Percentiles rank a stretch among this genome's conserved stretches.
These are phyloP conservation scores for Hemitrygon akajei DNA, from an alignment of 2,797 vertebrate genomes.

Conservation along the genomic window DNA sequence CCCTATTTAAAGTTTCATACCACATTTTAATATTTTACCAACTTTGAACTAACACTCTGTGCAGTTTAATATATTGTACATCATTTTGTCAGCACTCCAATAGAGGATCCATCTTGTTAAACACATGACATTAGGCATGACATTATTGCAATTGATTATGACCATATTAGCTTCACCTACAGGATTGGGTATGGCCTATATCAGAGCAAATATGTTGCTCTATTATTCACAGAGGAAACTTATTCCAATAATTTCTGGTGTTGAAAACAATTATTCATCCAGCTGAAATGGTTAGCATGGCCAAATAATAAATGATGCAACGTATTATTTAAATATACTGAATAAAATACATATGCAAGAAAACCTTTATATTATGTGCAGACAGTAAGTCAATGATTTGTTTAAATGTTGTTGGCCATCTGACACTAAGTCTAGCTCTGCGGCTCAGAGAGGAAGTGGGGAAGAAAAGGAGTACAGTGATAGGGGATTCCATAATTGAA, in stretches of 20 bases:
- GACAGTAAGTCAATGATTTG: not conserved
- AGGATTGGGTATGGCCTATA: not conserved
- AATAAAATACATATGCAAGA: not conserved
- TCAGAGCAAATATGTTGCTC: not conserved
- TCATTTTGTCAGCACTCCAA: conserved; percentile 5
- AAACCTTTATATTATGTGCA: not conserved
- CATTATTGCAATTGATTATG: not conserved
- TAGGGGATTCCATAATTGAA: too few species aligned
- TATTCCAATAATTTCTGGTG: not conserved
- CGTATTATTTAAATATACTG: not conserved
- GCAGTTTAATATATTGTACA: not conserved
- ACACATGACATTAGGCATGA: not conserved
- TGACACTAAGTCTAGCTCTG: too few species aligned
- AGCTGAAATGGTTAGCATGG: not conserved
- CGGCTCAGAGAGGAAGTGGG: too few species aligned
- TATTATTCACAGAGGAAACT: conserved; percentile 6
- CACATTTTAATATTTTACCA: too few species aligned
- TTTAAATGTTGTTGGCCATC: not conserved
- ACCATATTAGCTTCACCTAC: not conserved
- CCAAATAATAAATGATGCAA: not conserved
- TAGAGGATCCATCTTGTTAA: not conserved
- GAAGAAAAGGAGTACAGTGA: too few species aligned
- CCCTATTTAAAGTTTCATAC: not conserved
- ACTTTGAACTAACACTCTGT: not conserved
- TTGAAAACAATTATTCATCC: not conserved